phyloP scores from a whole-genome alignment of 2,888 invertebrate species.

The Lypha dubia region DNA sequence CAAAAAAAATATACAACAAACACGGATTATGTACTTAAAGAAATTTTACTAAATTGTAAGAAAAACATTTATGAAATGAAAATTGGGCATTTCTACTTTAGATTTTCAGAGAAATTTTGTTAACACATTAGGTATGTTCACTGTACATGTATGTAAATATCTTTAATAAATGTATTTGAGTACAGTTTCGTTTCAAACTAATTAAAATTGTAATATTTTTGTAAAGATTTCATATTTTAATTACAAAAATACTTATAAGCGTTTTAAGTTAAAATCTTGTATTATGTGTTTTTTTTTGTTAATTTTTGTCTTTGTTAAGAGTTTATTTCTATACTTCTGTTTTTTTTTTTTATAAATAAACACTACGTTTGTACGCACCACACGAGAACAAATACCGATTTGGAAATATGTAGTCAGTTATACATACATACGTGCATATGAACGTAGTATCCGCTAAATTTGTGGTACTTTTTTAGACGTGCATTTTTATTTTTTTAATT shows the following conservation, averaged over 20 bases:
- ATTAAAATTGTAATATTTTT: constrained; percentile 27
- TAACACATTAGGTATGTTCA: background rate
- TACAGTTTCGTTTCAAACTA: background rate
- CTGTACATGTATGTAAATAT: background rate
- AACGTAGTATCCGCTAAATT: background rate
- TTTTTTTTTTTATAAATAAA: too few relatives aligned
- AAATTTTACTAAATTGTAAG: too few relatives aligned
- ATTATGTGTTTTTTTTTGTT: constrained; percentile 19
- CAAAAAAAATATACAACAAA: too few relatives aligned
- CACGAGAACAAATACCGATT: too few relatives aligned
- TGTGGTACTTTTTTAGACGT: constrained; percentile 2
- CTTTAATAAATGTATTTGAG: background rate
- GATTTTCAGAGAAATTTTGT: background rate
- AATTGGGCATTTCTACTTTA: background rate
- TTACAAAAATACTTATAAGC: constrained; percentile 66
- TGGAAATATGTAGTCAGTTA: too few relatives aligned
- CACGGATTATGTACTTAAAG: too few relatives aligned
- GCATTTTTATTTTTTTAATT: background rate
- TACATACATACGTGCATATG: too few relatives aligned
- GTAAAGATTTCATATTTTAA: constrained; percentile 22
- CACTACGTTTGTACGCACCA: too few relatives aligned
- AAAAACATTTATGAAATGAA: too few relatives aligned
- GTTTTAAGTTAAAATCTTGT: constrained; percentile 46
- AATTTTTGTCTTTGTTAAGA: constrained; percentile 60
- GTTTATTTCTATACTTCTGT: too few relatives aligned